Percentiles rank a stretch among this genome's conserved stretches.
Conservation (phyloP, 2,797 vertebrate genomes). For the Perodicticus potto region DNA sequence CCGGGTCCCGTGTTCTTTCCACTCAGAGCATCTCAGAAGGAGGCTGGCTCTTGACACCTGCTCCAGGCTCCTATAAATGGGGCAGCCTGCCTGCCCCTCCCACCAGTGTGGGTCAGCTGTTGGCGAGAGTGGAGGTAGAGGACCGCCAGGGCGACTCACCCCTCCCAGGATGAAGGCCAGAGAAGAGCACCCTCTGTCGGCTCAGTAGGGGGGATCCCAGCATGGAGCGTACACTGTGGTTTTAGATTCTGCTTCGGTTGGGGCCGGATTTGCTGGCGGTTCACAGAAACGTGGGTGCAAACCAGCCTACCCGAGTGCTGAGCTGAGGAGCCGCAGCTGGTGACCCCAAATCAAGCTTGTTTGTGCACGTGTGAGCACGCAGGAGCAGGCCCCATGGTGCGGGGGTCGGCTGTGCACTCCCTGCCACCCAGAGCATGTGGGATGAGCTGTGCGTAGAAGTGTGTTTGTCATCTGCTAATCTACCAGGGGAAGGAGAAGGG, state of each 20-base stretch:
- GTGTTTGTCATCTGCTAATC: slow-evolving; percentile 82
- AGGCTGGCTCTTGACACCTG: neutral
- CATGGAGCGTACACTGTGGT: neutral
- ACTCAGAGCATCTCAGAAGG: neutral
- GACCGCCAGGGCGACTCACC: neutral
- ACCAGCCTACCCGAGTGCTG: accelerated
- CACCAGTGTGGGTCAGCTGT: accelerated
- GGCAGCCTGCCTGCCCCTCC: accelerated
- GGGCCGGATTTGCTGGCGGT: accelerated
- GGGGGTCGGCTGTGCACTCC: neutral
- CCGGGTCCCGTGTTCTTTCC: accelerated
- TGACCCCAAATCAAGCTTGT: accelerated
- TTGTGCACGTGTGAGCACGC: accelerated
- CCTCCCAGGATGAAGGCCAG: accelerated
- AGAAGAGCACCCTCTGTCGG: accelerated
- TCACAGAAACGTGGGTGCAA: accelerated
- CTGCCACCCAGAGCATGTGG: accelerated
- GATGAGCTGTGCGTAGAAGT: accelerated
- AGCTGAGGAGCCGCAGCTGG: accelerated
- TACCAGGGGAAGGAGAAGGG: slow-evolving; percentile 87
- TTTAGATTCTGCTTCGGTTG: accelerated
- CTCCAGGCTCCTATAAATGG: neutral
- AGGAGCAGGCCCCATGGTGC: accelerated
- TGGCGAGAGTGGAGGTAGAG: accelerated
- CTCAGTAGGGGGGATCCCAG: neutral